A percentile compares a stretch with the other conserved stretches of the same genome.
phyloP scores from a whole-genome alignment of 2,797 vertebrate species.

The Pantherophis vulpinus region DNA sequence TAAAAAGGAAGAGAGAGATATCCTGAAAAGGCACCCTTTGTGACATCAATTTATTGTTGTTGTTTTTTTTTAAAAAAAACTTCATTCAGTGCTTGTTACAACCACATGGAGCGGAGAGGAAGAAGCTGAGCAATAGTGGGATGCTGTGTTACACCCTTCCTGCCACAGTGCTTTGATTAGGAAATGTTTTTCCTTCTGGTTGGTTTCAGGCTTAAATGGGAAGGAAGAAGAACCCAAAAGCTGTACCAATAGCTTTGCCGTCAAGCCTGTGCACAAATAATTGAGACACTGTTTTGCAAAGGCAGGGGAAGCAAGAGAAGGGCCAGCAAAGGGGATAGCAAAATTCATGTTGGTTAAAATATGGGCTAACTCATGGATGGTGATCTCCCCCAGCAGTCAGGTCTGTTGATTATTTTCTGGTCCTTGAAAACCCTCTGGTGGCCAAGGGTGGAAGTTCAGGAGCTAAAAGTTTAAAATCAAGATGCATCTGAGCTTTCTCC shows the following conservation, averaged over 20 bases:
- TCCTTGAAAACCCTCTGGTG: slow-evolving; percentile 11
- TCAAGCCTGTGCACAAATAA: not conserved
- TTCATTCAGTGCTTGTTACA: not conserved
- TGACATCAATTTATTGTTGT: not conserved
- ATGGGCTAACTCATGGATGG: not conserved
- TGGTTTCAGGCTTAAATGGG: not conserved
- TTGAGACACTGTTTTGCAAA: not conserved
- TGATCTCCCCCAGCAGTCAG: not conserved
- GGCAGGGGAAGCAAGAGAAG: not conserved
- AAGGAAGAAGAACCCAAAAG: not conserved
- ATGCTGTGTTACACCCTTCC: not conserved
- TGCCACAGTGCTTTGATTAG: not conserved
- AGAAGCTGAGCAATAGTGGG: not conserved
- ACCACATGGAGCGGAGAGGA: not conserved
- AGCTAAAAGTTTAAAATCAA: not conserved
- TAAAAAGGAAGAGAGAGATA: not conserved
- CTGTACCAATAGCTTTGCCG: not conserved
- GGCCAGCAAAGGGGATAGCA: not conserved
- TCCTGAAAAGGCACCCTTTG: not conserved
- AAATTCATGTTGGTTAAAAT: not conserved
- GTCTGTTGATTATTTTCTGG: not conserved
- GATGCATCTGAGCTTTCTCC: not conserved
- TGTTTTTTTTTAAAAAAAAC: not conserved
- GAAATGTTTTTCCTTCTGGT: not conserved
- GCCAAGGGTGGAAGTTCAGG: not conserved